These are phyloP conservation scores for Chelonoidis abingdonii DNA, from an alignment of 2,113 vertebrate genomes.

Conservation along the genomic window DNA sequence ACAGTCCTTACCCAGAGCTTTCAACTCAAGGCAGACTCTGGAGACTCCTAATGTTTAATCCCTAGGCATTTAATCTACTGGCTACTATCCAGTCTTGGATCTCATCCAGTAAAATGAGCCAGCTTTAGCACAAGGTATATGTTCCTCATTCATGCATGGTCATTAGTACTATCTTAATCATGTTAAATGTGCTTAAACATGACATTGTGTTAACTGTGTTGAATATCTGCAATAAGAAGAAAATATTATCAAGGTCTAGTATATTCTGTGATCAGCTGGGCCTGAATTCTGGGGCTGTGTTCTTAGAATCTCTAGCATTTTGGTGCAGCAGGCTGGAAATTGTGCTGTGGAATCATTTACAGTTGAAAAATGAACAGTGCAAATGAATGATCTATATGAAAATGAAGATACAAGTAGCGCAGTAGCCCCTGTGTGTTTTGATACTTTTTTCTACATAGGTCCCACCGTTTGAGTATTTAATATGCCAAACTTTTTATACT, in stretches of 20 bases:
- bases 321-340: too few species aligned
- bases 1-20: background rate
- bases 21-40: background rate
- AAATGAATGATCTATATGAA: too few species aligned
- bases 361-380: too few species aligned
- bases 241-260: background rate
- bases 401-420: too few species aligned
- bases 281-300: background rate
- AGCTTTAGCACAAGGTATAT: background rate
- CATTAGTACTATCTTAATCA: background rate
- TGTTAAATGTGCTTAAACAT: background rate
- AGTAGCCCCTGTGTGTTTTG: too few species aligned
- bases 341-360: too few species aligned
- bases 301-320: background rate
- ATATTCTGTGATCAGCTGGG: background rate
- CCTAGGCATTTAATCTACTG: background rate
- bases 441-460: too few species aligned
- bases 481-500: too few species aligned
- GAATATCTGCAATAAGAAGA: background rate
- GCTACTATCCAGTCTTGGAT: background rate
- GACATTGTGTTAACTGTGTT: background rate
- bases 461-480: too few species aligned
- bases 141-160: background rate
- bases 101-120: background rate
- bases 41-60: background rate